Evolutionary conservation across 2,888 invertebrate species (phyloP).

Genomic region (Eumerus sabulonum): DNA sequence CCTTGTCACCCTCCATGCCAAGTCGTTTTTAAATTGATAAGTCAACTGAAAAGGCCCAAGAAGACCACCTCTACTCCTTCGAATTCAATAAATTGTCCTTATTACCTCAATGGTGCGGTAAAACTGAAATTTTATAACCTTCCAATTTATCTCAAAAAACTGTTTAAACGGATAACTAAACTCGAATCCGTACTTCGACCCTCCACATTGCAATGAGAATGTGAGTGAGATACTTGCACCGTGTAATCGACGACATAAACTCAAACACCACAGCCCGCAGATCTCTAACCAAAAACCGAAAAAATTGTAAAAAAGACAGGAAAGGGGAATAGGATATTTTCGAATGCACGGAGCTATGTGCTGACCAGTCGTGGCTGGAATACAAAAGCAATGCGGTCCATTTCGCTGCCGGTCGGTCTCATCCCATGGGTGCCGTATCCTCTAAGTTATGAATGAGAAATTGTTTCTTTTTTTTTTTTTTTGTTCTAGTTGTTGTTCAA

Average conservation of each 20-base stretch:
- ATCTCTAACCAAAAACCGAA: slow-evolving; percentile 10
- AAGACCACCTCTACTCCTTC: slow-evolving; percentile 14
- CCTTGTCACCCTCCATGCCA: no score
- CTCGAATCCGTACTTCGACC: slow-evolving; percentile 27
- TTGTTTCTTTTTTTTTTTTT: slow-evolving; percentile 71
- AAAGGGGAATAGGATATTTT: slow-evolving; percentile 15
- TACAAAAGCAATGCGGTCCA: slow-evolving; percentile 49
- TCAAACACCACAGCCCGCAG: slow-evolving; percentile 30
- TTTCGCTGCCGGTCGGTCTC: slow-evolving; percentile 47
- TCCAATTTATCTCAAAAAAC: slow-evolving; percentile 72
- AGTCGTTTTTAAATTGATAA: slow-evolving; percentile 16
- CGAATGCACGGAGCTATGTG: slow-evolving; percentile 69
- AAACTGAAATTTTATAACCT: slow-evolving; percentile 75
- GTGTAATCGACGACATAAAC: slow-evolving; percentile 66
- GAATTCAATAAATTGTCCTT: slow-evolving; percentile 77
- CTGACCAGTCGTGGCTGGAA: slow-evolving; percentile 55
- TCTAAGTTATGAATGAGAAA: slow-evolving; percentile 79
- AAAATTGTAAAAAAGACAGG: slow-evolving; percentile 21
- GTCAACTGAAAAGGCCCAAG: neutral
- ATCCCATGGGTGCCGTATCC: slow-evolving; percentile 78
- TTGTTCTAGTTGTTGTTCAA: no score
- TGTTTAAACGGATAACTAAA: slow-evolving; percentile 59
- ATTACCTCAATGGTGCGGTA: slow-evolving; percentile 77
- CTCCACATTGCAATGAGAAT: neutral
- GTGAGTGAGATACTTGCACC: slow-evolving; percentile 11